Evolutionary conservation across 2,797 vertebrate species (phyloP).

Genomic region (Hippoglossus hippoglossus): DNA sequence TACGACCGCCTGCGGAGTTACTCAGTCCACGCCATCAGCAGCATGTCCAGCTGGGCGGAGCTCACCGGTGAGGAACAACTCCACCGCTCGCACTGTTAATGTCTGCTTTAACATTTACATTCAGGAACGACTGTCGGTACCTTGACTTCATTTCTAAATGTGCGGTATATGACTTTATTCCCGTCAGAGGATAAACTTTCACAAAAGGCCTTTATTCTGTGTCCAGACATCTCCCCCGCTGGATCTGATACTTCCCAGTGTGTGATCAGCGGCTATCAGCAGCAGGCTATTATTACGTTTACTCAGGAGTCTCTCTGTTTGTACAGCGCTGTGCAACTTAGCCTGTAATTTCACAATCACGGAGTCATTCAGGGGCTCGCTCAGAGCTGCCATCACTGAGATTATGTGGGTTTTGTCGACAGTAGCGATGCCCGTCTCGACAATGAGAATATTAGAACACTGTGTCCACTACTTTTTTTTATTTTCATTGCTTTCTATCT

Average conservation of each 20-base stretch:
- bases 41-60: slow-evolving; percentile 88
- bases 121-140: neutral
- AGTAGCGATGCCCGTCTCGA: slow-evolving; percentile 10
- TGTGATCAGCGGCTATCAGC: slow-evolving; percentile 74
- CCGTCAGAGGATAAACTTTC: slow-evolving; percentile 50
- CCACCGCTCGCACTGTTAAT: neutral
- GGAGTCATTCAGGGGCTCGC: slow-evolving; percentile 49
- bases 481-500: slow-evolving; percentile 3
- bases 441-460: slow-evolving; percentile 23
- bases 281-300: slow-evolving; percentile 72
- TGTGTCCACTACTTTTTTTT: slow-evolving; percentile 9
- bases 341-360: slow-evolving; percentile 67
- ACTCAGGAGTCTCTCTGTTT: slow-evolving; percentile 59
- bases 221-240: slow-evolving; percentile 39
- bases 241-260: slow-evolving; percentile 67
- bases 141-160: too few species aligned
- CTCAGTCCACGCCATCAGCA: slow-evolving; percentile 81
- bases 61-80: slow-evolving; percentile 87
- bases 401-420: slow-evolving; percentile 41
- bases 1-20: slow-evolving; percentile 89
- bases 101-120: neutral
- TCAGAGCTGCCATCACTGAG: slow-evolving; percentile 50
- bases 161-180: too few species aligned
- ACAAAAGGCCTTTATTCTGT: slow-evolving; percentile 39
- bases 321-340: slow-evolving; percentile 43